Percentiles rank a stretch among this genome's conserved stretches.
These are phyloP conservation scores for Sternotherus odoratus DNA, from an alignment of 2,797 vertebrate genomes.

Conservation along the genomic window DNA sequence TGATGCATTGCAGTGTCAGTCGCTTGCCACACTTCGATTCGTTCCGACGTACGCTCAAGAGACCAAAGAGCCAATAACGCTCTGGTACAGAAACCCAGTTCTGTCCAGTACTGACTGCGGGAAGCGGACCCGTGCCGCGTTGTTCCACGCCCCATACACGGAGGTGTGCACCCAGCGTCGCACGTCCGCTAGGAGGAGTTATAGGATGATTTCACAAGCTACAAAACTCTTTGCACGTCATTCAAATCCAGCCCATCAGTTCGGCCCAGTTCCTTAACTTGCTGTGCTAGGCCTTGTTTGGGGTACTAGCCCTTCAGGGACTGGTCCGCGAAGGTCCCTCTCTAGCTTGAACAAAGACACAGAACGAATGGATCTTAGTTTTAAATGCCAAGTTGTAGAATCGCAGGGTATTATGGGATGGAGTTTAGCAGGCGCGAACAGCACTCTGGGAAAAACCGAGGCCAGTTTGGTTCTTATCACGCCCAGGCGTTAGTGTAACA, in stretches of 20 bases:
- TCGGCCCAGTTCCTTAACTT: background rate
- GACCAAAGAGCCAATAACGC: background rate
- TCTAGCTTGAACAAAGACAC: background rate
- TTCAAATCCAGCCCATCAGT: background rate
- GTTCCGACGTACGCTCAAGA: background rate
- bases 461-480: background rate
- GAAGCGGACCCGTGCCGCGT: too few relatives aligned
- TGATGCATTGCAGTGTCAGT: background rate
- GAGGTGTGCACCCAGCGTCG: too few relatives aligned
- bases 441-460: background rate
- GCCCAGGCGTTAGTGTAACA: background rate
- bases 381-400: background rate
- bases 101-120: too few relatives aligned
- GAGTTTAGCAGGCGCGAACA: background rate
- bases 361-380: background rate
- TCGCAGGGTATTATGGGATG: background rate
- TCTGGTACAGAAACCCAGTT: background rate
- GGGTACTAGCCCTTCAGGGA: background rate
- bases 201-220: background rate
- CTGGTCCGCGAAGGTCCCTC: background rate
- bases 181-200: background rate
- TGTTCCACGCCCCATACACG: too few relatives aligned
- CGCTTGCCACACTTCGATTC: background rate
- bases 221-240: background rate
- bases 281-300: background rate